Evolutionary conservation across 2,888 invertebrate species (phyloP).

Genomic region (Theodoxus fluviatilis): DNA sequence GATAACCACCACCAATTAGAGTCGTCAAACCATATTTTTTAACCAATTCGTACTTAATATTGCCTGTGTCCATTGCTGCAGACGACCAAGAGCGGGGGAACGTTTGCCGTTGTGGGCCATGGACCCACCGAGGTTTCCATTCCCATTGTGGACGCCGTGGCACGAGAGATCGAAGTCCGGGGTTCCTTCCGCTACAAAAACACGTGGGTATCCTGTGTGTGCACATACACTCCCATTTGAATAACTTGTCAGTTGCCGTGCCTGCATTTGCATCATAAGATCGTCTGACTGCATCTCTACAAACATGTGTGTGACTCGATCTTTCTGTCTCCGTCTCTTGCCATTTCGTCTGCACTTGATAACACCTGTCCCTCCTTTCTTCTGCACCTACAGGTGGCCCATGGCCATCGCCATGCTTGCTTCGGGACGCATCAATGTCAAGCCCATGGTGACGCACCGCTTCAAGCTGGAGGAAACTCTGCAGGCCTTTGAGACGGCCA

Average conservation of each 20-base stretch:
- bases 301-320: too few relatives aligned
- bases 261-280: too few relatives aligned
- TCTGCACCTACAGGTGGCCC: constrained; percentile 17
- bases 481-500: constrained; percentile 83
- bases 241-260: too few relatives aligned
- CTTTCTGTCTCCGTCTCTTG: background rate
- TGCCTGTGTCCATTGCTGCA: too few relatives aligned
- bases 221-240: too few relatives aligned
- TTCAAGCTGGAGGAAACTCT: constrained; percentile 67
- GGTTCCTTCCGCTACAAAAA: constrained; percentile 87
- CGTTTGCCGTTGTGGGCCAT: constrained; percentile 85
- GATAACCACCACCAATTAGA: too few relatives aligned
- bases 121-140: constrained; percentile 80
- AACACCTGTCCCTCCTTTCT: background rate
- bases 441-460: constrained; percentile 51
- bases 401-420: constrained; percentile 36
- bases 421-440: constrained; percentile 52
- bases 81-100: constrained; percentile 87
- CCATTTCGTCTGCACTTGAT: background rate
- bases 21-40: too few relatives aligned
- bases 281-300: too few relatives aligned
- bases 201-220: too few relatives aligned
- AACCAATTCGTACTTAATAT: too few relatives aligned
- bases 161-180: constrained; percentile 87
- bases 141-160: constrained; percentile 81